Evolutionary conservation across 2,113 vertebrate genomes (phyloP), one percentile per base, ranked within the genome.

Genomic region (Tiliqua scincoides): DNA sequence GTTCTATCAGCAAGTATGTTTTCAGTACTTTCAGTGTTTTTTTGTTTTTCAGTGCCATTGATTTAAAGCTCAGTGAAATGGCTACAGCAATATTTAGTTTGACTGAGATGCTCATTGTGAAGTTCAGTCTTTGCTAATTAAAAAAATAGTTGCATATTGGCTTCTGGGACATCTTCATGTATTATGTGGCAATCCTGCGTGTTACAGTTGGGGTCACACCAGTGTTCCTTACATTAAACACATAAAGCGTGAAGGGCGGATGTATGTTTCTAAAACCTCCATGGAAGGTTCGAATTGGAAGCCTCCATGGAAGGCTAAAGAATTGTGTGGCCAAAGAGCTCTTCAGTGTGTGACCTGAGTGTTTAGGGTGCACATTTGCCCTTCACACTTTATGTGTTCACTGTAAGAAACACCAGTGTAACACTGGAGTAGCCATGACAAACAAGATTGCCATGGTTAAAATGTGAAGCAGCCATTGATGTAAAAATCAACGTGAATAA

Each of bases 401-500:
- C 17, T 37, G 9, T 59, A 77, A 43, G 48, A 37, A 68, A 76
- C 23, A 37, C 48, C 48, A 85, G 32, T n/a, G 43, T 70, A 23
- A 32, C 17, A 32, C 63, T 23, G n/a, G 30, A 11, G 9, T 11
- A 6, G 40, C 40, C 75, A 15, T 30, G 30, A 57, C 82, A 74
- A 84, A 32, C 37, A 23, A 25, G 62, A 57, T 68, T 85, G 63
- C 43, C 63, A 54, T 14, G 18, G 43, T 52, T 79, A 20, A 75
- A 65, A 37, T 27, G 20, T 35, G n/a, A 75, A 84, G 82, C 30
- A 23, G 84, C 12, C 84, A 61, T 85, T 78, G 65, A 61, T 71
- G 23, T 35, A 35, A 20, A 85, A 85, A 79, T n/a, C 63, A 85
- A n/a, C 37, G 74, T 85, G 83, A 85, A 85, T 85, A 85, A 85